Evolutionary conservation across 1,140 invertebrate genomes (phyloP).

Genomic region (Anagrus nilaparvatae): DNA sequence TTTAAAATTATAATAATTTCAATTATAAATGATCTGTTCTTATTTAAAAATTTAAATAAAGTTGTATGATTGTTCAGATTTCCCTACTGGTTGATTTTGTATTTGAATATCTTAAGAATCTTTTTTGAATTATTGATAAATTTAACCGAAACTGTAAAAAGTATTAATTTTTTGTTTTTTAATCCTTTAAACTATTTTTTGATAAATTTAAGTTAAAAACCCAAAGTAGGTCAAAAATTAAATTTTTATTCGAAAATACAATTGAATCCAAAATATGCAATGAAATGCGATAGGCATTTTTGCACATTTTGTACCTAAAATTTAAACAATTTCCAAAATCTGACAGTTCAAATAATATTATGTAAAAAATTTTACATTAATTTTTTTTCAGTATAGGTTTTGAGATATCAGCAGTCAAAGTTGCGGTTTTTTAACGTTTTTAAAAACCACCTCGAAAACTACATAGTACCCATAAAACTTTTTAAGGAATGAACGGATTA

Average conservation of each 20-base stretch:
- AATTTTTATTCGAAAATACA: no score
- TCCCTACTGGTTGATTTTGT: constrained; percentile 1
- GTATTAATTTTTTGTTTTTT: not conserved
- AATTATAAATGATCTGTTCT: no score
- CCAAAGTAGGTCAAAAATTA: no score
- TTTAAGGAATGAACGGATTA: constrained; percentile 7
- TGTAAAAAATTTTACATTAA: constrained; percentile 9
- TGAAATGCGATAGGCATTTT: no score
- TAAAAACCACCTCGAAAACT: not conserved
- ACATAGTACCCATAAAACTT: constrained; percentile 2
- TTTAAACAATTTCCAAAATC: constrained; percentile 1
- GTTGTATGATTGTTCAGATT: not conserved
- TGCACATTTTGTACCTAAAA: constrained; percentile 7
- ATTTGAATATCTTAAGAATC: not conserved
- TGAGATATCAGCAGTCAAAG: no score
- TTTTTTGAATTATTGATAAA: not conserved
- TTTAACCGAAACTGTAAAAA: not conserved
- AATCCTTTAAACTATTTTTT: not conserved
- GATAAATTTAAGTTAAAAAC: not conserved
- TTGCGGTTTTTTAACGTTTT: no score
- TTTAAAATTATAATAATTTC: constrained; percentile 2
- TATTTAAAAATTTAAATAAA: not conserved
- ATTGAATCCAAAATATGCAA: no score
- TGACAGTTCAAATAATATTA: constrained; percentile 9
- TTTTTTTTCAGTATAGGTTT: no score